Evolutionary conservation across 2,888 invertebrate species (phyloP), one percentile per base, ranked within the genome.

Genomic region (Cybosia mesomella): DNA sequence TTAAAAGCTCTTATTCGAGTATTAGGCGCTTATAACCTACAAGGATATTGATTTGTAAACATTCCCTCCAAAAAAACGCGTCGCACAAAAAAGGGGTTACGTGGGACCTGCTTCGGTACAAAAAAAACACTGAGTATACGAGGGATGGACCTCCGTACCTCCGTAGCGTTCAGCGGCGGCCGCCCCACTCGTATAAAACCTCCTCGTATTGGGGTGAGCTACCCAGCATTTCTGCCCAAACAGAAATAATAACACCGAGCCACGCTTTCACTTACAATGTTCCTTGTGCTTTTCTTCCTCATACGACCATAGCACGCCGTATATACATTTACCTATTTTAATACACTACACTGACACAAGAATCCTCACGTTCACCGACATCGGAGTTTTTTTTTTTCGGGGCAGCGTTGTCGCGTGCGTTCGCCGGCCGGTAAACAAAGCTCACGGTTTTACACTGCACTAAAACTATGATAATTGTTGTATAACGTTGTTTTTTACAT

Each of bases 351-450:
- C 93, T 89, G 89, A 86, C 93, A 93, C 92, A 87, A 88, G 85
- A 90, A 88, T 92, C 88, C 91, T 88, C 89, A 84, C 90, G 88
- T 87, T 87, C 91, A 89, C 92, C 90, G 92, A 94, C 94, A 94
- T 94, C 64, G 88, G 89, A 89, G 89, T 88, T 87, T 89, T 89
- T 86, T n/a, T 87, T 90, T 90, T 92, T 90, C 89, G 89, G 86
- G 85, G 87, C 85, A 89, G 90, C 91, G 90, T 88, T 89, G 91
- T 91, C 96, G 87, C 96, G 96, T 87, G 96, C 96, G 89, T 91
- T 89, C 86, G 89, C 93, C 96, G 92, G 97, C 97, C 85, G 97
- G 97, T 74, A 97, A 97, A 83, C 83, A 83, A 83, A 75, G 65
- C 80, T 73, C 80, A 75, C 73, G 79, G 96, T 96, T 73, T 96